These are phyloP conservation scores for Phrynocephalus forsythii DNA, from an alignment of 2,797 vertebrate species.

Conservation along the genomic window DNA sequence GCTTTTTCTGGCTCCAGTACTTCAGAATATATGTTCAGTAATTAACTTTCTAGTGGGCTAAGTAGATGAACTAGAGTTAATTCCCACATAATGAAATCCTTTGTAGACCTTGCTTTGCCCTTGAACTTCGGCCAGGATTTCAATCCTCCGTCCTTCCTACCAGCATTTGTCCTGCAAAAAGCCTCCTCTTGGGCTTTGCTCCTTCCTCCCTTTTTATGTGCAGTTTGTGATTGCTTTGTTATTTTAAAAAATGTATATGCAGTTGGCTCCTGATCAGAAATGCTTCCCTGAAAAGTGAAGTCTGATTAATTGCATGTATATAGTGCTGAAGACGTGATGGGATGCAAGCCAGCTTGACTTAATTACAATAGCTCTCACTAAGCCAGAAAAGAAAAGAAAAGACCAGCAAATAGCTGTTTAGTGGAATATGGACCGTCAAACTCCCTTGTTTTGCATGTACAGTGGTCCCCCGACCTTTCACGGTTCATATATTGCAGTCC, in stretches of 20 bases:
- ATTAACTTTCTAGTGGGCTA: constrained; percentile 68
- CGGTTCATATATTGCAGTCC: no score
- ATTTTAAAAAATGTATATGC: constrained; percentile 16
- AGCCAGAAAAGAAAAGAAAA: constrained; percentile 15
- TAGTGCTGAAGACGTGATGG: constrained; percentile 43
- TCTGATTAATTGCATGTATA: constrained; percentile 27
- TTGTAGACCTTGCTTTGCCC: constrained; percentile 44
- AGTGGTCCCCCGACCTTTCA: no score
- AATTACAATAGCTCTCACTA: constrained; percentile 43
- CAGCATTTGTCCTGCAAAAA: constrained; percentile 15
- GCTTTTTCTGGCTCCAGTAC: constrained; percentile 72
- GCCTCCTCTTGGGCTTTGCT: constrained; percentile 15
- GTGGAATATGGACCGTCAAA: constrained; percentile 21
- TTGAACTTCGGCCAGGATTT: constrained; percentile 12
- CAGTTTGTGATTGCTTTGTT: background rate
- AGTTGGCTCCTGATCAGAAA: background rate
- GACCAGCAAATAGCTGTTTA: constrained; percentile 28
- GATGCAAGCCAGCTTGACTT: constrained; percentile 32
- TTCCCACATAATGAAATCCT: constrained; percentile 71
- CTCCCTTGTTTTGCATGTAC: background rate
- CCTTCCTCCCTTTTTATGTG: constrained; percentile 11
- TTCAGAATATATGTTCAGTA: constrained; percentile 69
- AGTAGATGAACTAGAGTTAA: constrained; percentile 65
- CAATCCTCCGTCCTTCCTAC: constrained; percentile 24
- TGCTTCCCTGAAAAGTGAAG: constrained; percentile 45